Evolutionary conservation across 2,888 invertebrate species (phyloP).

Genomic region (Hanleya hanleyi): DNA sequence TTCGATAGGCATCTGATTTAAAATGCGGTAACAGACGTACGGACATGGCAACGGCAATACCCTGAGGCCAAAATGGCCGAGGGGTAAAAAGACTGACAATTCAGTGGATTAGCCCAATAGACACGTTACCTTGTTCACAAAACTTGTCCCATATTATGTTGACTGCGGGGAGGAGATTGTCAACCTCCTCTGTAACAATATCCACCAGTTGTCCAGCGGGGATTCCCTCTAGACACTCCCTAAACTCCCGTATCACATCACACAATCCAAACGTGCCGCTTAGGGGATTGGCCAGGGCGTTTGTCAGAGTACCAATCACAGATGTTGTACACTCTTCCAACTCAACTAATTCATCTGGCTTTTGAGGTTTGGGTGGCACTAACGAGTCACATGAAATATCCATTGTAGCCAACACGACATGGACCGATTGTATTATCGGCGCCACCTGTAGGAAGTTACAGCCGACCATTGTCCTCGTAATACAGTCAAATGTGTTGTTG

Average conservation of each 20-base stretch:
- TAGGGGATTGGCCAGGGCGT: neutral
- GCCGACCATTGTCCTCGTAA: neutral
- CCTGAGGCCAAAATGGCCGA: no score
- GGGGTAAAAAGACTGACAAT: no score
- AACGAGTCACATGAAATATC: neutral
- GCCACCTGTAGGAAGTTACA: neutral
- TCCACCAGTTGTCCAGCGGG: neutral
- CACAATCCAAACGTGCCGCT: neutral
- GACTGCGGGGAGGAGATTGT: neutral
- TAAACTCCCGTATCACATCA: neutral
- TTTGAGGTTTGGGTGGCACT: neutral
- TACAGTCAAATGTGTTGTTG: neutral
- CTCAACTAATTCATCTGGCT: neutral
- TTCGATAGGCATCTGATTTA: no score
- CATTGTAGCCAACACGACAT: neutral
- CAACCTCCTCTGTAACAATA: neutral
- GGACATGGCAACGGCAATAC: no score
- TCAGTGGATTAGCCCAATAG: no score
- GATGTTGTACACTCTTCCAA: neutral
- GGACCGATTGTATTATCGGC: neutral
- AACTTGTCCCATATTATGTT: neutral
- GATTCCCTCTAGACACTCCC: neutral
- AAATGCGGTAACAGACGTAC: no score
- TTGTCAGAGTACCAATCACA: neutral
- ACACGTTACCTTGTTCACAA: neutral